Base-by-base conservation (phyloP, 2,113 vertebrate species). In the Salvelinus alpinus region DNA sequence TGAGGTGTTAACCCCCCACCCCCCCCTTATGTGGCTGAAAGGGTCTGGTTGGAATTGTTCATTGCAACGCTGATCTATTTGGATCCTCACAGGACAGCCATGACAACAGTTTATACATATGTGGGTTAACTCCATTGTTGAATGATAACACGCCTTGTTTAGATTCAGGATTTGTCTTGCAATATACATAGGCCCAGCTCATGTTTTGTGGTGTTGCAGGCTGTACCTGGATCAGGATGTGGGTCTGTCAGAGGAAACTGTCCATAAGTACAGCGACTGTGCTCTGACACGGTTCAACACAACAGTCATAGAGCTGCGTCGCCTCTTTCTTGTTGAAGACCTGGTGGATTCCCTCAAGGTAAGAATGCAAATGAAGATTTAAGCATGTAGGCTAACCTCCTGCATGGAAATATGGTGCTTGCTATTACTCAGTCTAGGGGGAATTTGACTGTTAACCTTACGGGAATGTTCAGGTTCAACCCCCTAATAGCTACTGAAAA, bases 261-360 rank as follows among this genome's bases (percentile, higher is more conserved):
- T 96, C 79, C 95, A 97, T 84, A 98, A 96, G 82, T 99, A 98
- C 92, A 96, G 96, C 13, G 95, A 96, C 64, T 29, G 92, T 1
- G 91, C 92, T 79, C 95, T 99, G 72, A 91, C 92, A 57, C 94
- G 93, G 16, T 34, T 98, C 83, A 99, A 99, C 77, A 90, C 90
- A 85, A 91, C 77, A 5, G 87, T 97, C 48, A 87, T 87, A 12
- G 97, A 98, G 76, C 89, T 99, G 65, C 90, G 98, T 27, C 96
- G 94, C 60, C 94, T 99, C 74, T 99, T 99, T 91, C 93, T 99
- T 80, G 98, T 99, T 0, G 96, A 99, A 83, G 98, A 99, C 88
- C 91, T 99, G 90, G 95, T 99, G 44, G 98, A 99, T 92, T 99
- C 98, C 82, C 94, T 99, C 86, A 99, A 99, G 95, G 97, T 97